phyloP scores from a whole-genome alignment of 2,113 vertebrate species.

The Felis catus region DNA sequence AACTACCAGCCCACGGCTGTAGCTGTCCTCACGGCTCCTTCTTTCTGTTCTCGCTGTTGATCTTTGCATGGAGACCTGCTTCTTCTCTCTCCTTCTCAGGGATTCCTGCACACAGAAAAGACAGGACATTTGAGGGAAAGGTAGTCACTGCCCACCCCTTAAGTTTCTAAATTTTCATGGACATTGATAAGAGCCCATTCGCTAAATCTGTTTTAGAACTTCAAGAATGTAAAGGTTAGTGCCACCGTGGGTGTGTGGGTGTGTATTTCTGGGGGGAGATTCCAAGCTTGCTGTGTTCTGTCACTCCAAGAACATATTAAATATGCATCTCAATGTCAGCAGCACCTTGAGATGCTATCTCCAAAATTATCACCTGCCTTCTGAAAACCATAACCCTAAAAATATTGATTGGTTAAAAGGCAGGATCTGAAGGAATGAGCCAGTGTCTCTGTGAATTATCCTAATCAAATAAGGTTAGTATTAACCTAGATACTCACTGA shows the following conservation, averaged over 20 bases:
- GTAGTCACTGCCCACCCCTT: conserved; percentile 61
- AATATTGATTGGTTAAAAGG: conserved; percentile 84
- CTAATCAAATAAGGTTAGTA: conserved; percentile 82
- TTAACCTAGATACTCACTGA: conserved; percentile 76
- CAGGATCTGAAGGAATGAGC: conserved; percentile 79
- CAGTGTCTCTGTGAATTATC: conserved; percentile 77
- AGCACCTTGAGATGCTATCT: conserved; percentile 76
- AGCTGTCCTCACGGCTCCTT: neutral
- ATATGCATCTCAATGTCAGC: conserved; percentile 72
- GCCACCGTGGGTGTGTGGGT: neutral
- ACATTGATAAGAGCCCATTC: conserved; percentile 78
- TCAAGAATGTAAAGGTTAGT: conserved; percentile 78
- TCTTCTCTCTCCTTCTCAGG: conserved; percentile 63
- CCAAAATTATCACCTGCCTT: conserved; percentile 80
- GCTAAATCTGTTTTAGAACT: conserved; percentile 63
- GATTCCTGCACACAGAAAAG: conserved; percentile 65
- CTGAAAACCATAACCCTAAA: conserved; percentile 82
- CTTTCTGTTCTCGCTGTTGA: neutral
- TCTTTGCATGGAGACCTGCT: neutral
- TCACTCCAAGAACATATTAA: conserved; percentile 71
- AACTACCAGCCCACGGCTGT: neutral
- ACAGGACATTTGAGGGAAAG: conserved; percentile 58
- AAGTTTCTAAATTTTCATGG: conserved; percentile 79
- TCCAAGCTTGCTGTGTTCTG: conserved; percentile 59
- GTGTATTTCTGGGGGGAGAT: neutral